Percentiles rank a stretch among this genome's conserved stretches.
These are phyloP conservation scores for Trachymyrmex septentrionalis DNA, from an alignment of 1,140 invertebrate genomes.

Conservation along the genomic window DNA sequence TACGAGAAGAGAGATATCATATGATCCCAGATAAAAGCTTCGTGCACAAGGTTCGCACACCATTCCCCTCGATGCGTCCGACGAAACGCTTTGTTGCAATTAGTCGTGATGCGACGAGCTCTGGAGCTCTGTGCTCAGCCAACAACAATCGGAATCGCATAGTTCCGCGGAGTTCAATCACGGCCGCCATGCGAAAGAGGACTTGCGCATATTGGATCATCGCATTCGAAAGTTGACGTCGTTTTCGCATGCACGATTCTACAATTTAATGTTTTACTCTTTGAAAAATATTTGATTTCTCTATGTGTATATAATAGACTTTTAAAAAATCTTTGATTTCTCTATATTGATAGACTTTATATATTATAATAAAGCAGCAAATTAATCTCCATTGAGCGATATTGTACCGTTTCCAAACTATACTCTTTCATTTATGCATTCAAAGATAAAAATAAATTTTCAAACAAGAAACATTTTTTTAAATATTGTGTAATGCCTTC, in stretches of 20 bases:
- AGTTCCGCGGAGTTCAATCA: slow-evolving; percentile 70
- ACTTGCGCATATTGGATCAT: slow-evolving; percentile 11
- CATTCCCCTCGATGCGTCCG: slow-evolving; percentile 20
- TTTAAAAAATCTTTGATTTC: no score
- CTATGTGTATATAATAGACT: neutral
- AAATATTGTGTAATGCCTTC: neutral
- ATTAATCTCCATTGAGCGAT: neutral
- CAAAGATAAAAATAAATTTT: neutral
- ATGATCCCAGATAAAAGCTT: slow-evolving; percentile 50
- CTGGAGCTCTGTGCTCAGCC: slow-evolving; percentile 7
- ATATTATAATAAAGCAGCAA: neutral
- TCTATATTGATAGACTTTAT: no score
- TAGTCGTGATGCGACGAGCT: slow-evolving; percentile 49
- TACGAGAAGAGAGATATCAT: slow-evolving; percentile 49
- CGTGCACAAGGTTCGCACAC: slow-evolving; percentile 20
- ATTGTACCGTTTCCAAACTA: neutral
- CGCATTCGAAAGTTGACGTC: slow-evolving; percentile 4
- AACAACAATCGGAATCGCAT: slow-evolving; percentile 67
- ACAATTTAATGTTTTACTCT: neutral
- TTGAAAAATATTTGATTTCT: neutral
- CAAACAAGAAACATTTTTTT: neutral
- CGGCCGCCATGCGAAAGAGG: slow-evolving; percentile 30
- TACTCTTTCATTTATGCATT: neutral
- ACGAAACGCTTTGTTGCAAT: slow-evolving; percentile 64
- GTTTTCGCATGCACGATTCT: neutral